Conservation (phyloP, 2,797 vertebrate genomes). For the Antrozous pallidus region DNA sequence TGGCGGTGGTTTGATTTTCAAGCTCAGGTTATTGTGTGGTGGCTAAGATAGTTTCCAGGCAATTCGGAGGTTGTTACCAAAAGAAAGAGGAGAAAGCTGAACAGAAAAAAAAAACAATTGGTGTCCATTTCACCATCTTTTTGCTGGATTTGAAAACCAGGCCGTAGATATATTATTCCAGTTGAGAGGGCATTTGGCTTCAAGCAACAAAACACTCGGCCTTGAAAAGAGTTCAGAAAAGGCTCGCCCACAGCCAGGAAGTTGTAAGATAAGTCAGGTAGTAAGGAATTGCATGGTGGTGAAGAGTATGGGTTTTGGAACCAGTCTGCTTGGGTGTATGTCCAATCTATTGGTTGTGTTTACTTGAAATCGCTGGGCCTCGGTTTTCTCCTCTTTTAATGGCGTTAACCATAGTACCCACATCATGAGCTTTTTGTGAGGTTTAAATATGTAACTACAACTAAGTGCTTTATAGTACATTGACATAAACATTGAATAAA, state of each 20-base stretch:
- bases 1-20: background rate
- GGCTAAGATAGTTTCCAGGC: background rate
- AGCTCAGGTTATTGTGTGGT: background rate
- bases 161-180: background rate
- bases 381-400: conserved; percentile 3
- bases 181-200: background rate
- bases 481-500: background rate
- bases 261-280: background rate
- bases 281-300: background rate
- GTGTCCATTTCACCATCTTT: background rate
- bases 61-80: background rate
- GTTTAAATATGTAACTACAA: background rate
- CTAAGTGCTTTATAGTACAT: background rate
- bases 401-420: background rate
- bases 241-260: background rate
- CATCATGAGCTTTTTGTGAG: background rate
- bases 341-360: background rate
- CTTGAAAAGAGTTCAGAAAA: background rate
- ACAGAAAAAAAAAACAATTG: background rate
- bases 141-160: background rate
- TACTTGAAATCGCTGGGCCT: background rate
- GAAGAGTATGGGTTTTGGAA: background rate
- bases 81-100: background rate
- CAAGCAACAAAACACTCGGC: background rate
- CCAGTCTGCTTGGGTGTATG: background rate